phyloP scores from a whole-genome alignment of 2,888 invertebrate species.

The Nyleta sp. region DNA sequence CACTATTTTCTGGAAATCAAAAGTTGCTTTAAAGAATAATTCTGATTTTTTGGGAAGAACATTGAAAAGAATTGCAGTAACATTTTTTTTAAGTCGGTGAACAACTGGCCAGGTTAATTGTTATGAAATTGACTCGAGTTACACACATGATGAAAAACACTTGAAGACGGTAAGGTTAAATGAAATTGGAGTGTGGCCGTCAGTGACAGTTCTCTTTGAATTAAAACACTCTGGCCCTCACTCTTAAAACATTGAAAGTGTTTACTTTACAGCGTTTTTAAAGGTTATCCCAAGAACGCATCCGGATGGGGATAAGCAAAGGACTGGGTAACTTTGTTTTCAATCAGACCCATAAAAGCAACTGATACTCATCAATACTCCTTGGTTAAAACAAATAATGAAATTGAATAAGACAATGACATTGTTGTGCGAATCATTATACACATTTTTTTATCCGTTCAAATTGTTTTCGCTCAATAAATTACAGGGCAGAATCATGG shows the following conservation, averaged over 20 bases:
- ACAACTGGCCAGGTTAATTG: not conserved
- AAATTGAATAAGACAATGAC: no score
- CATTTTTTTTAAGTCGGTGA: no score
- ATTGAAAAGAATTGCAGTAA: no score
- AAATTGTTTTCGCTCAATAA: not conserved
- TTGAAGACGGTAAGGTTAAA: slow-evolving; percentile 11
- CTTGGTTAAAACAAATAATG: no score
- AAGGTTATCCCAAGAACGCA: slow-evolving; percentile 13
- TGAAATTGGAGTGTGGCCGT: slow-evolving; percentile 34
- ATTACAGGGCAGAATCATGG: not conserved
- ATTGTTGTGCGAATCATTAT: no score
- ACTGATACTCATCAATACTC: no score
- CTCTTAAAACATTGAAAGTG: slow-evolving; percentile 37
- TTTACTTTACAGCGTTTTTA: slow-evolving; percentile 22
- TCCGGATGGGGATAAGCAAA: slow-evolving; percentile 9
- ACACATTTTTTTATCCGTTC: no score
- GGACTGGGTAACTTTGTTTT: slow-evolving; percentile 14
- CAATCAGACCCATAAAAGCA: not conserved
- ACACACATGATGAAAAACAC: not conserved
- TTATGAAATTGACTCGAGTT: not conserved
- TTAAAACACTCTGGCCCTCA: slow-evolving; percentile 20
- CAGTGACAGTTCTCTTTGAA: slow-evolving; percentile 12
- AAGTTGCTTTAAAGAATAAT: no score
- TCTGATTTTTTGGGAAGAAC: no score
- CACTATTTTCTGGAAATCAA: no score